These are phyloP conservation scores for Apamea anceps DNA, from an alignment of 2,888 invertebrate species.

Conservation along the genomic window DNA sequence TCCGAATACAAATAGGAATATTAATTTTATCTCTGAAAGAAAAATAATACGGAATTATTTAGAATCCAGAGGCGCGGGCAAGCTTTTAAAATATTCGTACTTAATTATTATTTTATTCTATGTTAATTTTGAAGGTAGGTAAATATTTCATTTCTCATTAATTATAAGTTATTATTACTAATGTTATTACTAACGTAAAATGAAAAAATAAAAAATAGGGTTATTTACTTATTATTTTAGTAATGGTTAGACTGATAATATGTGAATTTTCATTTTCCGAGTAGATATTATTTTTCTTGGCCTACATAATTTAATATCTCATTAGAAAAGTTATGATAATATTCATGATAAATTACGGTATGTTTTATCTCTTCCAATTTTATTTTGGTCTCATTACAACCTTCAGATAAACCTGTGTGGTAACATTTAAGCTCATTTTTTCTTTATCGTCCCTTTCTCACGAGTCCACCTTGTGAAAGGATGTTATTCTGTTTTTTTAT, in stretches of 20 bases:
- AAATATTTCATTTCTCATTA: constrained; percentile 30
- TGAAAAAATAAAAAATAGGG: neutral
- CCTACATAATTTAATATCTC: neutral
- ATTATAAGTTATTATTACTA: constrained; percentile 22
- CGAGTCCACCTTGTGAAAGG: constrained; percentile 45
- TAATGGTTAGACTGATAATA: neutral
- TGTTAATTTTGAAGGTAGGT: constrained; percentile 13
- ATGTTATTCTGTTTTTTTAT: constrained; percentile 40
- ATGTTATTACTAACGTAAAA: constrained; percentile 31
- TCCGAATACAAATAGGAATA: constrained; percentile 7
- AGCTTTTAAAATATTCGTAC: constrained; percentile 16
- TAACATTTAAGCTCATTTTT: constrained; percentile 2
- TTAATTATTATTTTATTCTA: constrained; percentile 14
- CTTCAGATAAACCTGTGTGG: constrained; percentile 3
- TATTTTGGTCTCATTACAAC: neutral
- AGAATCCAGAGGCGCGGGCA: constrained; percentile 11
- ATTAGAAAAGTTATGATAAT: neutral
- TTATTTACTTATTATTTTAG: constrained; percentile 6
- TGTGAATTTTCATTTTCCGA: neutral
- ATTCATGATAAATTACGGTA: neutral
- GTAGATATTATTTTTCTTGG: neutral
- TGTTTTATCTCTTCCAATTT: neutral
- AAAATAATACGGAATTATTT: constrained; percentile 21
- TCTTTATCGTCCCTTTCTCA: constrained; percentile 31
- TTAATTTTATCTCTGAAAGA: constrained; percentile 1